Evolutionary conservation across 92 coral and sea anemone genomes (phyloP), one percentile per base, ranked within the genome.

Genomic region (Phenganax subtilis): DNA sequence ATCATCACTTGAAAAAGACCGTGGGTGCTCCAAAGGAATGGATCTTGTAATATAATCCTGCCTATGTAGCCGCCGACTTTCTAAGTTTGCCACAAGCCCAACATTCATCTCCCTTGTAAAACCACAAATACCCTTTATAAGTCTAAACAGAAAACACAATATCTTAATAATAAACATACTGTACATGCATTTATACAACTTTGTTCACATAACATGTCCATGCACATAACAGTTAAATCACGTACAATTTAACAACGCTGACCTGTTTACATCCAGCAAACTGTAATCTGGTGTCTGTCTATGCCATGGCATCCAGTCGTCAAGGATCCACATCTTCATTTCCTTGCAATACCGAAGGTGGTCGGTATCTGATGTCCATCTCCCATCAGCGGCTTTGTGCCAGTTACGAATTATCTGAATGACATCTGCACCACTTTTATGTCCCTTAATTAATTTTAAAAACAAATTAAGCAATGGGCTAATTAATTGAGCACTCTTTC

Each of bases 241-340:
- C 25, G 25, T 20, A 20, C 25, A 20, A 20, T 20, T 20, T 20
- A 20, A 20, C 25, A 20, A 20, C 25, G 25, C 25, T 20, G 59
- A 89, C 92, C 90, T 87, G 61, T 89, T 89, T 8, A 87, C 90
- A 69, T 87, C 92, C 25, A 20, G 25, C 25, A 20, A 84, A 87
- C 84, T 16, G 66, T 84, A 87, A 66, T 71, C 75, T 3, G 77
- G 67, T 8, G 2, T 51, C 9, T 17, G 9, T 3, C 52, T 3
- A 51, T 77, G 85, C 86, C 89, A 90, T 52, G 93, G 93, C 72
- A 90, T 69, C 93, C 87, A 89, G 47, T 89, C 92, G 12, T 80
- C 75, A 53, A 89, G 51, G 1, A 89, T n/a, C 92, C 92, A 87
- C 25, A 54, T 65, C 66, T 75, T 89, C 77, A 87, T 63, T 14